These are phyloP conservation scores for Agrotis clavis DNA, from an alignment of 2,888 invertebrate genomes.

Conservation along the genomic window DNA sequence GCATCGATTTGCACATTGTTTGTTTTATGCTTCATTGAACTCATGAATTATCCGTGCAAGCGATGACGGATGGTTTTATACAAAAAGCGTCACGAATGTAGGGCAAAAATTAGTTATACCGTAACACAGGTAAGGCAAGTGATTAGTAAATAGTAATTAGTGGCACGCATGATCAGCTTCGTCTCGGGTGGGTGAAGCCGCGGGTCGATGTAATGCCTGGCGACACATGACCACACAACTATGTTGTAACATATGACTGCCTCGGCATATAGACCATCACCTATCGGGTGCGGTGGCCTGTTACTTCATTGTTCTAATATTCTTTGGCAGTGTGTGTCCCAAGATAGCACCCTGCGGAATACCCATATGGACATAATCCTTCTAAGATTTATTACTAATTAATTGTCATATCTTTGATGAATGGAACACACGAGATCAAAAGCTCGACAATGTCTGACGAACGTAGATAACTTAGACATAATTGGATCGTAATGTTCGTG, in stretches of 20 bases:
- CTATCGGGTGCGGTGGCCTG: background rate
- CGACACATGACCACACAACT: conserved; percentile 43
- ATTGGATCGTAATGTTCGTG: background rate
- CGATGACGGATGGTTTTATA: conserved; percentile 38
- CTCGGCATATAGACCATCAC: conserved; percentile 14
- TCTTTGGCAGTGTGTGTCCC: background rate
- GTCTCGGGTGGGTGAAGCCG: conserved; percentile 35
- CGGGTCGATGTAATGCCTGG: conserved; percentile 29
- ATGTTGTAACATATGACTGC: conserved; percentile 38
- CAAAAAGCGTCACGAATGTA: conserved; percentile 53
- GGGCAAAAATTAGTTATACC: conserved; percentile 54
- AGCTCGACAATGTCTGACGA: background rate
- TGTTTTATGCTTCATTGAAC: conserved; percentile 53
- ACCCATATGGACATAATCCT: background rate
- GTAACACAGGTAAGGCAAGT: conserved; percentile 56
- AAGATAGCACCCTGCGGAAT: background rate
- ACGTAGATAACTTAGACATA: background rate
- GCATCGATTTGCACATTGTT: conserved; percentile 40
- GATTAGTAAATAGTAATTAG: conserved; percentile 63
- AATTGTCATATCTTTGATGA: background rate
- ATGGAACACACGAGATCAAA: background rate
- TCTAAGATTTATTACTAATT: background rate
- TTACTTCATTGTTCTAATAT: background rate
- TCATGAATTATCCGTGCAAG: conserved; percentile 46
- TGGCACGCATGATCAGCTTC: conserved; percentile 53